phyloP scores from a whole-genome alignment of 2,888 invertebrate species.

The Acronicta aceris region DNA sequence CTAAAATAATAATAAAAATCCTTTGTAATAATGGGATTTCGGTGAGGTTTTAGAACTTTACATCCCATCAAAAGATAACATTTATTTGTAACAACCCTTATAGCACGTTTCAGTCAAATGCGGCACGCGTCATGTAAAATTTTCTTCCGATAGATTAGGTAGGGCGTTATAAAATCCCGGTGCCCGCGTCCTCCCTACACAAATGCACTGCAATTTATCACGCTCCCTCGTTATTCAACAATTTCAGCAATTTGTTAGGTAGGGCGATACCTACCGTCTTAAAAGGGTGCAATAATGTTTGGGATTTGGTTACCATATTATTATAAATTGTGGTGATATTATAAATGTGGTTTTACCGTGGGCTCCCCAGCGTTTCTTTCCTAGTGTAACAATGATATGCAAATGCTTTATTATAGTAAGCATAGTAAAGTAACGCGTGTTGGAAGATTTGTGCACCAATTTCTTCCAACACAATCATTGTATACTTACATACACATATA shows the following conservation, averaged over 20 bases:
- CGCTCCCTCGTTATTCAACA: constrained; percentile 6
- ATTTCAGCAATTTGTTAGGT: constrained; percentile 19
- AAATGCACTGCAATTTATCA: constrained; percentile 34
- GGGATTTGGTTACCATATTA: constrained; percentile 15
- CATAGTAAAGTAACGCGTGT: too few species aligned
- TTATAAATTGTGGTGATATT: constrained; percentile 10
- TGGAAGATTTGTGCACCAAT: too few species aligned
- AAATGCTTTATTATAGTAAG: too few species aligned
- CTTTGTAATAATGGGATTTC: too few species aligned
- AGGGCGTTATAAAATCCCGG: constrained; percentile 1
- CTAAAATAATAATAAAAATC: too few species aligned
- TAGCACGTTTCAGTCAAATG: neutral
- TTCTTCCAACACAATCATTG: too few species aligned
- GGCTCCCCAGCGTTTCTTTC: too few species aligned
- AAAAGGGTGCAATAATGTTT: constrained; percentile 11
- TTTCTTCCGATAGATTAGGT: constrained; percentile 31
- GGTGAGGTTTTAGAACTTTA: too few species aligned
- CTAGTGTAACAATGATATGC: too few species aligned
- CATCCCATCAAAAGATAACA: neutral
- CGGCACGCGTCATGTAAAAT: constrained; percentile 15
- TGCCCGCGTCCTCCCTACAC: constrained; percentile 3
- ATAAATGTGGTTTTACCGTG: constrained; percentile 6
- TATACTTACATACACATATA: too few species aligned
- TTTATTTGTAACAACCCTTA: neutral
- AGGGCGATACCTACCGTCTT: neutral